Evolutionary conservation across 2,888 invertebrate species (phyloP), one percentile per base, ranked within the genome.

Genomic region (Drosophila koepferae): DNA sequence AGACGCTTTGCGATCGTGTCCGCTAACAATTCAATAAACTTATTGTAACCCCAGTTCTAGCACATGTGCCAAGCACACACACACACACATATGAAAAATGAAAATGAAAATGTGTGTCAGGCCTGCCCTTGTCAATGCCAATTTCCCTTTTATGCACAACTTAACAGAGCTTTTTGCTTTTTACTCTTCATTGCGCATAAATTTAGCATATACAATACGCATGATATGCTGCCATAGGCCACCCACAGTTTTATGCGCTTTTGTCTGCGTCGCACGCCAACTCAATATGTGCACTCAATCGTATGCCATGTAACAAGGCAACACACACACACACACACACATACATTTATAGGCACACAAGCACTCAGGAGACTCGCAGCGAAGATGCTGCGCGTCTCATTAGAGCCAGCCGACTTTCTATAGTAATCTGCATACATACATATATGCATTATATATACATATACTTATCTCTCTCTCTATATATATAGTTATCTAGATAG

Each of bases 81-180:
- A 34, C 16, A 53, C 18, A n/a, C 28, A 36, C 14, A 16, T 48
- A 28, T 3, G 2, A 23, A 23, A 58, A 40, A 40, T 28, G 54
- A 23, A 23, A 34, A 54, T 40, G 40, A 41, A 55, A 55, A 55
- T 55, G 55, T 55, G 40, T 40, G 55, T 41, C 55, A 23, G 55
- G n/a, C 28, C 40, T 12, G 28, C 10, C 43, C 73, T 73, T 78
- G 76, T 78, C 83, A 86, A 75, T 86, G 82, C 77, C 85, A 82
- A 89, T 89, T 86, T 86, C 80, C 71, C 74, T 84, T 87, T 86
- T 87, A 85, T 86, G 85, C 85, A 80, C 85, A 86, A 86, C 87
- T 89, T 89, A 87, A 74, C 85, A 82, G 85, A 80, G 85, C 87
- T 86, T 89, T 89, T 86, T 86, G 85, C 89, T 86, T 86, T 86